A percentile compares a stretch with the other conserved stretches of the same genome.
phyloP scores from a whole-genome alignment of 2,113 vertebrate genomes.

The Vulpes ferrilata region DNA sequence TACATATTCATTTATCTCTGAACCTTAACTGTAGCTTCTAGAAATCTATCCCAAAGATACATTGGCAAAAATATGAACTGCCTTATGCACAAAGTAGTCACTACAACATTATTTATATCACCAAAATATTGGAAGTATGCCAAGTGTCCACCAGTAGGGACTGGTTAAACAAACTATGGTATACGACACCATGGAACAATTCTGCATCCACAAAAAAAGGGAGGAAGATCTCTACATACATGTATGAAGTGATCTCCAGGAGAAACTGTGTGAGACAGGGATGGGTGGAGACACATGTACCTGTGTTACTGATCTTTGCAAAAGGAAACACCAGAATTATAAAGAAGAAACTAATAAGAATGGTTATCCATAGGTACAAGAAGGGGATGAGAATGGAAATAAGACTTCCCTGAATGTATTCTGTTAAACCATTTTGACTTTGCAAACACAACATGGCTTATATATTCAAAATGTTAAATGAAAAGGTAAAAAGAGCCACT shows the following conservation, averaged over 20 bases:
- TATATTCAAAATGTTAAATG: background rate
- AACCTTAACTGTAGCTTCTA: background rate
- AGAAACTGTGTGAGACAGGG: background rate
- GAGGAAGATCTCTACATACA: background rate
- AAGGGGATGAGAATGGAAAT: background rate
- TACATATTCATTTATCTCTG: background rate
- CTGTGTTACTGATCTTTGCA: background rate
- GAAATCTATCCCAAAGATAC: background rate
- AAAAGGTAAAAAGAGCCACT: background rate
- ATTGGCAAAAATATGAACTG: background rate
- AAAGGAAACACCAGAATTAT: background rate
- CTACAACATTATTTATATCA: background rate
- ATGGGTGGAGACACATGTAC: background rate
- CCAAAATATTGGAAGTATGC: too few relatives aligned
- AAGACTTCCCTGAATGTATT: background rate
- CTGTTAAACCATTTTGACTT: background rate
- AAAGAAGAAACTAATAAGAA: background rate
- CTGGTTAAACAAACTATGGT: background rate
- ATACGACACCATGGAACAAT: background rate
- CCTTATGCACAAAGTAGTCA: background rate
- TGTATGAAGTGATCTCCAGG: background rate
- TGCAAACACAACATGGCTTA: background rate
- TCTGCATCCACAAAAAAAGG: background rate
- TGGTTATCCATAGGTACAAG: background rate
- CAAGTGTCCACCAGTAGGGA: background rate